Percentiles rank a stretch among this genome's conserved stretches.
These are phyloP conservation scores for Pseudobourletiella spinata DNA, from an alignment of 1,140 invertebrate genomes.

Conservation along the genomic window DNA sequence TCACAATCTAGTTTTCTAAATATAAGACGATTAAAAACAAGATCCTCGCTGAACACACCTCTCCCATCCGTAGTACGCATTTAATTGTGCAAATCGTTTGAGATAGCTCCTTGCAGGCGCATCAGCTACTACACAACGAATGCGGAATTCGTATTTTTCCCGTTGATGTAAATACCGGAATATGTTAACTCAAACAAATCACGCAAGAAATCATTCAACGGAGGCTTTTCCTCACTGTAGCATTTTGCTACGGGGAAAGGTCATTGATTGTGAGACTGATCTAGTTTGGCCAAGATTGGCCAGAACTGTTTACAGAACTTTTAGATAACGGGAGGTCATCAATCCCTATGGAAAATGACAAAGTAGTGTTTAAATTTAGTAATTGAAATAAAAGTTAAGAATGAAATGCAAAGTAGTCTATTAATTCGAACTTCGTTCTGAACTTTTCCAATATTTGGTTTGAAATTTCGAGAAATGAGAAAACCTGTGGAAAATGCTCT, in stretches of 20 bases:
- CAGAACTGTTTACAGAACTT: conserved; percentile 15
- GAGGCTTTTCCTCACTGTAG: conserved; percentile 18
- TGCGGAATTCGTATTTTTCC: neutral
- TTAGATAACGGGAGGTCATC: conserved; percentile 21
- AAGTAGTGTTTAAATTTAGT: neutral
- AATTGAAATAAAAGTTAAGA: neutral
- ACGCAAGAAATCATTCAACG: conserved; percentile 5
- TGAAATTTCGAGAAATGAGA: too few species aligned
- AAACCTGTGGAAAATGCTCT: too few species aligned
- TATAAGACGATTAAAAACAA: conserved; percentile 14
- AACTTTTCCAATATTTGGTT: too few species aligned
- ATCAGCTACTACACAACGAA: conserved; percentile 22
- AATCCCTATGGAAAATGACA: conserved; percentile 4
- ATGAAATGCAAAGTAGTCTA: too few species aligned
- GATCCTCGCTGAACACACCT: conserved; percentile 38
- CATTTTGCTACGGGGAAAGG: conserved; percentile 4
- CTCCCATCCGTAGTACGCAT: conserved; percentile 40
- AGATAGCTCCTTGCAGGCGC: conserved; percentile 24
- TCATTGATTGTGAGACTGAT: neutral
- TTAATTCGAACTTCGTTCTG: too few species aligned
- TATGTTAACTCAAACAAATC: conserved; percentile 11
- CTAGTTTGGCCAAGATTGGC: conserved; percentile 14
- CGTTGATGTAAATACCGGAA: neutral
- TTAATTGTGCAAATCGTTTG: conserved; percentile 7
- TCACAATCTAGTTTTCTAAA: conserved; percentile 1